These are phyloP conservation scores for Herpetotheres cachinnans DNA, from an alignment of 2,113 vertebrate species.

Conservation along the genomic window DNA sequence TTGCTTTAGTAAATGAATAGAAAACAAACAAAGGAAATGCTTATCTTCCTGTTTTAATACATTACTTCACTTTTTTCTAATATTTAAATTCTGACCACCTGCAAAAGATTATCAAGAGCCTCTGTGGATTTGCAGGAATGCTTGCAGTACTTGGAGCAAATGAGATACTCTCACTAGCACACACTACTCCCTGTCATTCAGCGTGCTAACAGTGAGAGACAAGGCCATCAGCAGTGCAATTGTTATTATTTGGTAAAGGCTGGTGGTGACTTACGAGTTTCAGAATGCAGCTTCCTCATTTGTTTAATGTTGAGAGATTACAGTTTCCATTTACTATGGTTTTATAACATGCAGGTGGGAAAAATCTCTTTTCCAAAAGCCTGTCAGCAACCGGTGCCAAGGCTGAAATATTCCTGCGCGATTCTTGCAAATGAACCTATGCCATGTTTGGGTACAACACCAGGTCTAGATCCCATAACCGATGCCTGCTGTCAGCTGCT, in stretches of 20 bases:
- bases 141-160: slow-evolving; percentile 35
- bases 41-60: slow-evolving; percentile 46
- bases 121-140: slow-evolving; percentile 49
- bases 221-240: background rate
- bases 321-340: slow-evolving; percentile 33
- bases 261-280: slow-evolving; percentile 56
- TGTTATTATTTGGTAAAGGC: slow-evolving; percentile 59
- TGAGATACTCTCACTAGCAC: background rate
- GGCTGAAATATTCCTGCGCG: background rate
- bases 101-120: slow-evolving; percentile 42
- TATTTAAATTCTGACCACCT: slow-evolving; percentile 62
- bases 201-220: background rate
- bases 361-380: slow-evolving; percentile 26
- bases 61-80: slow-evolving; percentile 22
- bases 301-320: slow-evolving; percentile 56
- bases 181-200: slow-evolving; percentile 20
- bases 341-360: slow-evolving; percentile 63
- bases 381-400: background rate
- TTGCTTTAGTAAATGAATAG: slow-evolving; percentile 18
- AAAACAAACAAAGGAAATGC: slow-evolving; percentile 47
- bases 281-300: slow-evolving; percentile 50
- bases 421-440: background rate
- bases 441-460: background rate
- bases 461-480: background rate
- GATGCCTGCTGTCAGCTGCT: background rate